Evolutionary conservation across 2,113 vertebrate genomes (phyloP).

Genomic region (Oplegnathus fasciatus): DNA sequence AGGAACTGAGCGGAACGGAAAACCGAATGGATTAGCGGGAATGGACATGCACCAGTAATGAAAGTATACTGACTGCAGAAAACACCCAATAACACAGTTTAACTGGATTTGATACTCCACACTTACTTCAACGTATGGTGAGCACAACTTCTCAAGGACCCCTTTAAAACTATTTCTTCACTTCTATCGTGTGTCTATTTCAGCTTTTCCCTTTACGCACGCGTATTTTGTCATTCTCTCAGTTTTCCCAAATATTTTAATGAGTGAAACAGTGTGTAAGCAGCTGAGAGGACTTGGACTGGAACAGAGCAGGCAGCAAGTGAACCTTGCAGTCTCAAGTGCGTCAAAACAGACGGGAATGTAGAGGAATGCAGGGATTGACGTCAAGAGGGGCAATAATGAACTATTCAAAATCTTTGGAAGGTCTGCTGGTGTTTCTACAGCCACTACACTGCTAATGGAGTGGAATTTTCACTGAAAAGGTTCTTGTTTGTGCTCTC

Average conservation of each 20-base stretch:
- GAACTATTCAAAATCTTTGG: constrained; percentile 56
- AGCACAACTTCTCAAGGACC: background rate
- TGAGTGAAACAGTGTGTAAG: constrained; percentile 38
- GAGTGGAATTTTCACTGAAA: constrained; percentile 22
- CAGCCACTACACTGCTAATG: constrained; percentile 27
- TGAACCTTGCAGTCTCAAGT: constrained; percentile 67
- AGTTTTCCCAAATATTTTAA: constrained; percentile 21
- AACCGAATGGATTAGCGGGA: background rate
- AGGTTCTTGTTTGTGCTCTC: constrained; percentile 16
- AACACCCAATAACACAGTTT: background rate
- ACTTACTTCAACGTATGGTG: background rate
- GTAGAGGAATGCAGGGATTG: constrained; percentile 75
- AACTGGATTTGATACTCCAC: background rate
- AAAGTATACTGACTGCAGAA: background rate
- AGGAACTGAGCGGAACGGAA: background rate
- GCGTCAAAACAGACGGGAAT: constrained; percentile 69
- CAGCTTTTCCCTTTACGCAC: background rate
- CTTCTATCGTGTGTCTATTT: background rate
- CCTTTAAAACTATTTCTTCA: background rate
- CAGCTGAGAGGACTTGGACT: constrained; percentile 40
- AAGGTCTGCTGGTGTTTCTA: constrained; percentile 49
- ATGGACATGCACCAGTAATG: background rate
- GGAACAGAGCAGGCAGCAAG: constrained; percentile 31
- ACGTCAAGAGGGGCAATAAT: constrained; percentile 78
- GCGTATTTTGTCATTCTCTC: constrained; percentile 8